Percentiles rank a stretch among this genome's conserved stretches.
These are phyloP conservation scores for Axinella damicornis DNA, from an alignment of 37 sponge, comb jelly and placozoan species.

Conservation along the genomic window DNA sequence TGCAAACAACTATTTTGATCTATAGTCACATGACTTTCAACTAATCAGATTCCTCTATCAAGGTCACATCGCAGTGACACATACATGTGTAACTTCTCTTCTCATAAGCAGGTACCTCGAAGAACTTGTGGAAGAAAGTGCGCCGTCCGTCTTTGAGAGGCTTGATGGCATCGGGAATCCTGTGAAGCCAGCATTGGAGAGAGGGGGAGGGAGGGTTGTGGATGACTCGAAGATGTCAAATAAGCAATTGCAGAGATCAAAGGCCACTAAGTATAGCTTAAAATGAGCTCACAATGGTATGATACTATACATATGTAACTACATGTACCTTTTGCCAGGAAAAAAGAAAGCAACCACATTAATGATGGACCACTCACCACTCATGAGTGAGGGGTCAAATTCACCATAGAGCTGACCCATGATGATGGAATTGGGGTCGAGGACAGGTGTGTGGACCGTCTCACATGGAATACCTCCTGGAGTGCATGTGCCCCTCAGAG, in stretches of 20 bases:
- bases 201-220: no score
- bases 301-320: no score
- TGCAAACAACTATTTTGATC: no score
- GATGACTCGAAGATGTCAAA: no score
- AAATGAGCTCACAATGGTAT: no score
- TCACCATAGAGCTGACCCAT: slow-evolving; percentile 99
- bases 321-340: no score
- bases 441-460: slow-evolving; percentile 85
- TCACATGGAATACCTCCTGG: slow-evolving; percentile 90
- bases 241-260: no score
- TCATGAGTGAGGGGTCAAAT: slow-evolving; percentile 98
- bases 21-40: not conserved
- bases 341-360: no score
- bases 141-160: slow-evolving; percentile 74
- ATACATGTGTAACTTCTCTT: not conserved
- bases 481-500: no score
- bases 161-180: slow-evolving; percentile 71
- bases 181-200: slow-evolving; percentile 90
- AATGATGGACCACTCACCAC: no score
- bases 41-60: no score
- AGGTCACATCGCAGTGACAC: not conserved
- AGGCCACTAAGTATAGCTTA: no score
- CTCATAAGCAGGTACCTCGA: slow-evolving; percentile 65
- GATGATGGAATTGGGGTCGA: slow-evolving; percentile 99
- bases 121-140: slow-evolving; percentile 74